phyloP scores from a whole-genome alignment of 2,888 invertebrate species.

The Epinotia bilunana region DNA sequence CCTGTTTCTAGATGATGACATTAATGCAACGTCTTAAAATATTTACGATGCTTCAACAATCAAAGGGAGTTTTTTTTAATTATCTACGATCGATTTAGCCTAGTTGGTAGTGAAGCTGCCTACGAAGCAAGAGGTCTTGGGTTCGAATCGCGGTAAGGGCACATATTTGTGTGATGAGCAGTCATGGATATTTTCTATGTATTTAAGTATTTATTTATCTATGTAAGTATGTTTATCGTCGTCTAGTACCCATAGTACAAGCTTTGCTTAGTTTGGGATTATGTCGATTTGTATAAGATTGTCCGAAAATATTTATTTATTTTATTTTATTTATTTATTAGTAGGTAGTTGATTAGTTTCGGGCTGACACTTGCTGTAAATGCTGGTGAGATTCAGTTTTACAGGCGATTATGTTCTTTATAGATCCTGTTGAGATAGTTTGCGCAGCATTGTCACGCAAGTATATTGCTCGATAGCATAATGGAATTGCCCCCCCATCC shows the following conservation, averaged over 20 bases:
- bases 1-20: slow-evolving; percentile 50
- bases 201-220: too few species aligned
- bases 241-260: too few species aligned
- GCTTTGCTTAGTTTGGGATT: too few species aligned
- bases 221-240: too few species aligned
- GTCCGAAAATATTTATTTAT: not conserved
- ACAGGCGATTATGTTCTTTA: slow-evolving; percentile 7
- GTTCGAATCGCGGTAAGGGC: too few species aligned
- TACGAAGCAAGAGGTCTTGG: too few species aligned
- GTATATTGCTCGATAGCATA: not conserved
- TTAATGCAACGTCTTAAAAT: slow-evolving; percentile 45
- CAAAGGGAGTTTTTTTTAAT: not conserved
- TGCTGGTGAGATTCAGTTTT: slow-evolving; percentile 1
- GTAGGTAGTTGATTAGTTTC: slow-evolving; percentile 14
- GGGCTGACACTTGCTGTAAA: slow-evolving; percentile 20
- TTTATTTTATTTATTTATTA: not conserved
- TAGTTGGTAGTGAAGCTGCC: too few species aligned
- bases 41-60: slow-evolving; percentile 7
- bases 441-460: slow-evolving; percentile 33
- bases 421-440: slow-evolving; percentile 10
- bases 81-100: too few species aligned
- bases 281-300: too few species aligned
- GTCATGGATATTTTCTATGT: too few species aligned
- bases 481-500: slow-evolving; percentile 14
- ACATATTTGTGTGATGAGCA: too few species aligned